A percentile compares a stretch with the other conserved stretches of the same genome.
These are phyloP conservation scores for Pteronura brasiliensis DNA, from an alignment of 2,113 vertebrate genomes.

Conservation along the genomic window DNA sequence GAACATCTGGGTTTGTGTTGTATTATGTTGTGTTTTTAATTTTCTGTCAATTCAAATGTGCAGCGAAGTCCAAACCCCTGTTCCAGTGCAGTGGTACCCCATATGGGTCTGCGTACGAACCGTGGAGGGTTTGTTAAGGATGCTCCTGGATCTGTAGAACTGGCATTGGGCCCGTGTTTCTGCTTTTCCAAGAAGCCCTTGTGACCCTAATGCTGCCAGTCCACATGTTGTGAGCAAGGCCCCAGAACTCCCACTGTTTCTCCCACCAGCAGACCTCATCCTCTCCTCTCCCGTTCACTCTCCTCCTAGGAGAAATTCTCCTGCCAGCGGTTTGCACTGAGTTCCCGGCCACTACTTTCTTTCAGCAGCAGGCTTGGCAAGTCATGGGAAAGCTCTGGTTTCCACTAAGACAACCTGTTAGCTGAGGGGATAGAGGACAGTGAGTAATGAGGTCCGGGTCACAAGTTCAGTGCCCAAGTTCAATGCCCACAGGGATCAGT, in stretches of 20 bases:
- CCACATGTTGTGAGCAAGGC: background rate
- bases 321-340: rapidly evolving
- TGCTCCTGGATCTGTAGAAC: rapidly evolving
- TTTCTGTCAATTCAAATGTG: background rate
- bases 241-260: background rate
- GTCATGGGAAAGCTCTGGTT: background rate
- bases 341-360: background rate
- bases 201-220: rapidly evolving
- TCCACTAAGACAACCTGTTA: background rate
- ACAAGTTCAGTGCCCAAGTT: background rate
- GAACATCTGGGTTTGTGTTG: background rate
- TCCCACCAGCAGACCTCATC: rapidly evolving
- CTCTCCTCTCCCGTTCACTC: rapidly evolving
- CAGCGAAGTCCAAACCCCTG: background rate
- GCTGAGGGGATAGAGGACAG: too few species aligned
- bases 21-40: background rate
- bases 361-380: background rate
- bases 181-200: rapidly evolving
- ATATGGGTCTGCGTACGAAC: rapidly evolving
- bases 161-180: background rate
- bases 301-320: background rate
- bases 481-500: background rate
- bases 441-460: background rate
- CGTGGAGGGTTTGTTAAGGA: background rate
- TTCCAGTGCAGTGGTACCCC: background rate